Evolutionary conservation across 2,797 vertebrate genomes (phyloP).

Genomic region (Pantherophis alleghaniensis): DNA sequence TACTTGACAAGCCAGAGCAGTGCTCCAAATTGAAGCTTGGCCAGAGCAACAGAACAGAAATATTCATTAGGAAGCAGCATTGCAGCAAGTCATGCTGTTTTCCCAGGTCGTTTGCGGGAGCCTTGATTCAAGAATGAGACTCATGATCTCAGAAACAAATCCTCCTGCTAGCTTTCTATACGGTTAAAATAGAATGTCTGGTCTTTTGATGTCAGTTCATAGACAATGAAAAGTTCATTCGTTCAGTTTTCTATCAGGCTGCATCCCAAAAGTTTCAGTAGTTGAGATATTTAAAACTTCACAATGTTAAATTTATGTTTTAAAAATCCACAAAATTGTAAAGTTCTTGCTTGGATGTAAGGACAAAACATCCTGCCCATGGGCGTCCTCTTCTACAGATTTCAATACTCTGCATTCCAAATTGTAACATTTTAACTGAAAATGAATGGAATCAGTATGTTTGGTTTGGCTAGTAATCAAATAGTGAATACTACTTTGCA

Average conservation of each 20-base stretch:
- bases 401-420: neutral
- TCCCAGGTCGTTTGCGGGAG: neutral
- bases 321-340: neutral
- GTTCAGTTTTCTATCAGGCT: neutral
- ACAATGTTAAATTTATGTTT: neutral
- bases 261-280: neutral
- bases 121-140: neutral
- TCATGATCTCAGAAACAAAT: neutral
- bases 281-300: neutral
- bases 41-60: neutral
- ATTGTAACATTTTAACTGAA: neutral
- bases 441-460: neutral
- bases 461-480: neutral
- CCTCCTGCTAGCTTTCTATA: neutral
- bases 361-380: neutral
- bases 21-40: neutral
- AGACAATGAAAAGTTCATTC: neutral
- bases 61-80: neutral
- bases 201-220: neutral
- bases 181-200: neutral
- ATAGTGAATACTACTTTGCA: neutral
- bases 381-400: neutral
- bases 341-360: neutral
- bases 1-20: neutral
- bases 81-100: neutral